Conservation (phyloP, 92 coral and sea anemone genomes). For the Epizoanthus rinbou region DNA sequence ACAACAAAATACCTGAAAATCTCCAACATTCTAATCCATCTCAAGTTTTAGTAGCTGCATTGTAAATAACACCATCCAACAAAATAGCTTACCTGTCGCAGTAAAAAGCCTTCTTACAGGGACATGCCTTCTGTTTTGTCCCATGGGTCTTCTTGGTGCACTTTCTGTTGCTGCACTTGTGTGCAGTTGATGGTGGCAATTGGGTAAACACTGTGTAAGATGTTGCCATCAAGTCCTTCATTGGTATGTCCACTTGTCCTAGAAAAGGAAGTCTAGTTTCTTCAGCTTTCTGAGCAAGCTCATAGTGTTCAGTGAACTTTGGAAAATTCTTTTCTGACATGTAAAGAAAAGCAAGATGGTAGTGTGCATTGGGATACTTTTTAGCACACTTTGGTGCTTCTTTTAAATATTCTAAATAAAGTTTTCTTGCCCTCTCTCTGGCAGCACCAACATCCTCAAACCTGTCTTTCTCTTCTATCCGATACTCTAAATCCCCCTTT, state of each 20-base stretch:
- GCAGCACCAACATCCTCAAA: conserved; percentile 27
- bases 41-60: no score
- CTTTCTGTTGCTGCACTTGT: conserved; percentile 52
- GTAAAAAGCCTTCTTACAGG: conserved; percentile 46
- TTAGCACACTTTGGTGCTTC: conserved; percentile 75
- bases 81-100: conserved; percentile 69
- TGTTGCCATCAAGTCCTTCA: conserved; percentile 39
- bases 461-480: not conserved
- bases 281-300: conserved; percentile 77
- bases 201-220: conserved; percentile 13
- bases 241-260: conserved; percentile 30
- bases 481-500: conserved; percentile 14
- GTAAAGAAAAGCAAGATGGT: conserved; percentile 64
- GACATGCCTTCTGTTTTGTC: conserved; percentile 34
- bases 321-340: not conserved
- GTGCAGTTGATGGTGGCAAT: not conserved
- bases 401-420: conserved; percentile 52
- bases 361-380: conserved; percentile 69
- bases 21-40: no score
- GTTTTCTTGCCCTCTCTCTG: conserved; percentile 39
- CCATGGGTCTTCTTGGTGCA: conserved; percentile 48
- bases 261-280: conserved; percentile 69
- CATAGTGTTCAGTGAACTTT: conserved; percentile 49
- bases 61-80: no score
- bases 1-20: no score